These are phyloP conservation scores for Dichetophora obliterata DNA, from an alignment of 2,888 invertebrate genomes.

Conservation along the genomic window DNA sequence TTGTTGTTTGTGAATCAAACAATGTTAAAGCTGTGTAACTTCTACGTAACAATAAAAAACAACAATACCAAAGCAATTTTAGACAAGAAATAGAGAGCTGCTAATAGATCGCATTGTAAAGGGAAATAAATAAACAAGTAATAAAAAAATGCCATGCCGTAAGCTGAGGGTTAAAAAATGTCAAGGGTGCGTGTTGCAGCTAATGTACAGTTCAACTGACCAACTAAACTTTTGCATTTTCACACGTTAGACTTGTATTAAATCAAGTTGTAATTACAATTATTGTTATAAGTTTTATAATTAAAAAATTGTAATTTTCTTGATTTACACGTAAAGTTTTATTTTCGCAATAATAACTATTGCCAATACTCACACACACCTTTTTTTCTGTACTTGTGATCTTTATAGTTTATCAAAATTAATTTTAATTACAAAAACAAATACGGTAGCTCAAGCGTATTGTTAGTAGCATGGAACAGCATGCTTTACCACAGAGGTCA, in stretches of 20 bases:
- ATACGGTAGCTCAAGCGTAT: conserved; percentile 6
- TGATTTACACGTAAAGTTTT: background rate
- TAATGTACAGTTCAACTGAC: too few relatives aligned
- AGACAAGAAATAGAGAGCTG: background rate
- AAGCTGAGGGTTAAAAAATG: too few relatives aligned
- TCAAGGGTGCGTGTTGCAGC: too few relatives aligned
- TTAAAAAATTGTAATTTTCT: background rate
- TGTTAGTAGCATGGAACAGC: background rate
- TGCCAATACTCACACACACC: background rate
- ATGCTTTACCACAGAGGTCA: background rate
- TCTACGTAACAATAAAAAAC: background rate
- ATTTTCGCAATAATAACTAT: background rate
- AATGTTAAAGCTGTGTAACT: background rate
- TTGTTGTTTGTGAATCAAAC: background rate
- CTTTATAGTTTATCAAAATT: conserved; percentile 6
- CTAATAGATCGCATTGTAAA: background rate
- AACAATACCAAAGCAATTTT: background rate
- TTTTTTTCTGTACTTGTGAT: background rate
- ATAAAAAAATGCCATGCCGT: too few relatives aligned
- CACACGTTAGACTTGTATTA: background rate
- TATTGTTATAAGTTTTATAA: background rate
- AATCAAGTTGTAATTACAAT: background rate
- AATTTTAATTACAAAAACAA: conserved; percentile 33
- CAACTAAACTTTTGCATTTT: background rate
- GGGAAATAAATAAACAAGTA: too few relatives aligned